Evolutionary conservation across 2,113 vertebrate genomes (phyloP).

Genomic region (Hippocampus zosterae): DNA sequence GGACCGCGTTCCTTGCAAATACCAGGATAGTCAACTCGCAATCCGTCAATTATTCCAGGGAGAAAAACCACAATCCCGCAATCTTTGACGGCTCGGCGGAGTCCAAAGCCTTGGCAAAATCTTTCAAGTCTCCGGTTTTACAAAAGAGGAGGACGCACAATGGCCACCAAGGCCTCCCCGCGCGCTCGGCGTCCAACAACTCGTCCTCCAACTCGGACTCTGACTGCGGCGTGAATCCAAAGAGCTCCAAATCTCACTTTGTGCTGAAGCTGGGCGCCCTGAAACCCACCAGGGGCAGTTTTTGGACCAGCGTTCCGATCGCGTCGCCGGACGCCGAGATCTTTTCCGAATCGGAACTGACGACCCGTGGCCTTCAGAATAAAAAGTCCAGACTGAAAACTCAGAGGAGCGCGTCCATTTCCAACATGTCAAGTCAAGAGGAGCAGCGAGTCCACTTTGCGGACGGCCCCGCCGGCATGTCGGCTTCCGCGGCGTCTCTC

Average conservation of each 20-base stretch:
- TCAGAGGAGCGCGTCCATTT: slow-evolving; percentile 56
- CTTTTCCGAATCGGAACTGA: slow-evolving; percentile 55
- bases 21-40: background rate
- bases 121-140: slow-evolving; percentile 53
- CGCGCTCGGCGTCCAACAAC: slow-evolving; percentile 15
- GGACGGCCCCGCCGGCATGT: background rate
- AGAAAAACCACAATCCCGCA: slow-evolving; percentile 21
- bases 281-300: slow-evolving; percentile 42
- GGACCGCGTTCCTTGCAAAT: background rate
- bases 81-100: slow-evolving; percentile 35
- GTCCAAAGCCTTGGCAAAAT: slow-evolving; percentile 30
- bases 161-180: slow-evolving; percentile 7
- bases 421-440: slow-evolving; percentile 29
- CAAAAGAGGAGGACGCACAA: slow-evolving; percentile 42
- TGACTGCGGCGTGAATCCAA: slow-evolving; percentile 21
- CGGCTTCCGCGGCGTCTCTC: slow-evolving; percentile 31
- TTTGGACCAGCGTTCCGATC: slow-evolving; percentile 32
- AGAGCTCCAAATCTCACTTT: slow-evolving; percentile 28
- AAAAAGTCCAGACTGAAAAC: slow-evolving; percentile 41
- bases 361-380: slow-evolving; percentile 15
- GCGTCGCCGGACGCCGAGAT: slow-evolving; percentile 35
- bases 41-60: slow-evolving; percentile 6
- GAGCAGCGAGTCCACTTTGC: background rate
- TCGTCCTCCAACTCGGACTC: slow-evolving; percentile 52
- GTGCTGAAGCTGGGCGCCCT: slow-evolving; percentile 56